Evolutionary conservation across 2,797 vertebrate genomes (phyloP).

Genomic region (Apodemus agrarius): DNA sequence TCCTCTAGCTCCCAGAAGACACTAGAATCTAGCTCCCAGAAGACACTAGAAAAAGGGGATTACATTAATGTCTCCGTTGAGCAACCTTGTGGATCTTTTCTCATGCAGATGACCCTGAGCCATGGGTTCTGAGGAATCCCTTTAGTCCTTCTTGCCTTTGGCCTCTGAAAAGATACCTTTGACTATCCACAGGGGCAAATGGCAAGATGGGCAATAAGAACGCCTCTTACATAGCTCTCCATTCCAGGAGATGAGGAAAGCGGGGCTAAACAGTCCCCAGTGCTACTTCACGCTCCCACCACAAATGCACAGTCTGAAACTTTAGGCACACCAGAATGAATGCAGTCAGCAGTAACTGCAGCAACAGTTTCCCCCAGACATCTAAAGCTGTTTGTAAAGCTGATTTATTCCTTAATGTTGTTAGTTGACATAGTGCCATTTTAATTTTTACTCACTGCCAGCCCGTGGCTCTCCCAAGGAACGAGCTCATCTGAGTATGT

Average conservation of each 20-base stretch:
- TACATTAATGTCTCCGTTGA: slow-evolving; percentile 30
- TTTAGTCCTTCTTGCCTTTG: not conserved
- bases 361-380: slow-evolving; percentile 8
- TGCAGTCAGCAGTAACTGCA: not conserved
- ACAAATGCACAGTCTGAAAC: slow-evolving; percentile 3
- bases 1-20: not conserved
- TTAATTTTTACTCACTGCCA: slow-evolving; percentile 30
- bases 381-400: slow-evolving; percentile 59
- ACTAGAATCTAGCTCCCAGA: not conserved
- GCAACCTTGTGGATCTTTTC: slow-evolving; percentile 21
- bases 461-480: not conserved
- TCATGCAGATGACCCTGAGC: not conserved
- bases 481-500: slow-evolving; percentile 30
- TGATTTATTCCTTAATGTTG: slow-evolving; percentile 19
- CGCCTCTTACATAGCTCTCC: not conserved
- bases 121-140: not conserved
- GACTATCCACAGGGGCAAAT: not conserved
- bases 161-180: not conserved
- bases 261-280: not conserved
- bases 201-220: not conserved
- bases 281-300: not conserved
- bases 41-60: not conserved
- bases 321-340: not conserved
- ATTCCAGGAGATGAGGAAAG: not conserved
- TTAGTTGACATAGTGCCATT: slow-evolving; percentile 2